phyloP scores from a whole-genome alignment of 1,140 invertebrate genomes.

The Hyles euphorbiae region DNA sequence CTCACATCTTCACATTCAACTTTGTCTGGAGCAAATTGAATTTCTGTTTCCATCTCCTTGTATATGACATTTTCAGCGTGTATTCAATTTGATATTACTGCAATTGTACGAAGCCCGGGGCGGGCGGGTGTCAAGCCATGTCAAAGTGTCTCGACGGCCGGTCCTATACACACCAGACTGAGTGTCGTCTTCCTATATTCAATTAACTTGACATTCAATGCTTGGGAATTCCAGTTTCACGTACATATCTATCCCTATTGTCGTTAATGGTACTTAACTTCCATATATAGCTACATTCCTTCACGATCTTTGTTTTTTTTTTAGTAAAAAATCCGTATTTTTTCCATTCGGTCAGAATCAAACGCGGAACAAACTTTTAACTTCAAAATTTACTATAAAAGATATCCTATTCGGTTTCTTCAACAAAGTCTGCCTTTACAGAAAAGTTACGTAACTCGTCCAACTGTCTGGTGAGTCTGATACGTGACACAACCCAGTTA shows the following conservation, averaged over 20 bases:
- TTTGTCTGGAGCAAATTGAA: constrained; percentile 12
- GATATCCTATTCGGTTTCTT: too few species aligned
- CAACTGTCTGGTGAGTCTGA: too few species aligned
- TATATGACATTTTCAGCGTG: constrained; percentile 8
- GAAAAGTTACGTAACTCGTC: constrained; percentile 8
- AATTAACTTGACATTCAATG: constrained; percentile 8
- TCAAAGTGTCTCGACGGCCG: constrained; percentile 18
- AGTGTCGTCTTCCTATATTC: constrained; percentile 18
- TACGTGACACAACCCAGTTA: constrained; percentile 1
- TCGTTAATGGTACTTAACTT: too few species aligned
- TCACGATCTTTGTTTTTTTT: too few species aligned
- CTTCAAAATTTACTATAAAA: too few species aligned
- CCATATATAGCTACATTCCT: too few species aligned
- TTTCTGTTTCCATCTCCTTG: constrained; percentile 12
- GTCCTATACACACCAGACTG: constrained; percentile 20
- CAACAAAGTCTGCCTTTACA: too few species aligned
- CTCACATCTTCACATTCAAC: constrained; percentile 1
- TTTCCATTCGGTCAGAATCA: too few species aligned
- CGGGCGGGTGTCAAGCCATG: constrained; percentile 14
- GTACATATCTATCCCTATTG: too few species aligned
- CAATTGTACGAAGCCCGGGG: constrained; percentile 15
- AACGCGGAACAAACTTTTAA: too few species aligned
- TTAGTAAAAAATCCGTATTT: too few species aligned
- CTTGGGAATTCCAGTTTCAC: too few species aligned
- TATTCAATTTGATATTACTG: constrained; percentile 15